phyloP scores from a whole-genome alignment of 2,797 vertebrate species.

The Pseudomugil tenellus region DNA sequence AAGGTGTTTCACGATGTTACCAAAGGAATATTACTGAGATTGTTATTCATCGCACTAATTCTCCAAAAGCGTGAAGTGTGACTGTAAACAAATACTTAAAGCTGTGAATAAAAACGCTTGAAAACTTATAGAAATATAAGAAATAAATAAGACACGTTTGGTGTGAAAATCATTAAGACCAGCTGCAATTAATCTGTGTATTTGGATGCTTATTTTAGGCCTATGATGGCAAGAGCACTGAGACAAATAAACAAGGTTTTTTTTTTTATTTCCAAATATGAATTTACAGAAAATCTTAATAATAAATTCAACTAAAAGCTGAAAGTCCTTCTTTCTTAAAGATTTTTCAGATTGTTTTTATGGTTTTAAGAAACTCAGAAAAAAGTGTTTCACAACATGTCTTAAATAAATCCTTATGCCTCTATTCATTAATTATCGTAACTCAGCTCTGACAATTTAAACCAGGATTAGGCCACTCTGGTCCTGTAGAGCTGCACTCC shows the following conservation, averaged over 20 bases:
- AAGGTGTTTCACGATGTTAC: constrained; percentile 52
- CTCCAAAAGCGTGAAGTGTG: constrained; percentile 25
- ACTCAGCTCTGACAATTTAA: neutral
- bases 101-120: neutral
- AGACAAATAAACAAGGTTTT: neutral
- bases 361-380: no score
- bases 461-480: no score
- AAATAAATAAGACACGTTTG: neutral
- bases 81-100: constrained; percentile 29
- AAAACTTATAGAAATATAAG: neutral
- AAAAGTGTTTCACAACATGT: neutral
- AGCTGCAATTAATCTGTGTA: neutral
- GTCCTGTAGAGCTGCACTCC: no score
- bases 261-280: neutral
- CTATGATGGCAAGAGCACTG: neutral
- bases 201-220: neutral
- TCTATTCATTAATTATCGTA: neutral
- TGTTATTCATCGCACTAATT: constrained; percentile 28
- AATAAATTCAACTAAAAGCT: no score
- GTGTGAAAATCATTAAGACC: neutral
- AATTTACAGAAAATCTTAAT: no score
- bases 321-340: neutral
- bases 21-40: constrained; percentile 39
- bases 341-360: neutral
- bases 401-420: neutral